A percentile compares a stretch with the other conserved stretches of the same genome.
Evolutionary conservation across 2,113 vertebrate genomes (phyloP).

Genomic region (Megaptera novaeangliae): DNA sequence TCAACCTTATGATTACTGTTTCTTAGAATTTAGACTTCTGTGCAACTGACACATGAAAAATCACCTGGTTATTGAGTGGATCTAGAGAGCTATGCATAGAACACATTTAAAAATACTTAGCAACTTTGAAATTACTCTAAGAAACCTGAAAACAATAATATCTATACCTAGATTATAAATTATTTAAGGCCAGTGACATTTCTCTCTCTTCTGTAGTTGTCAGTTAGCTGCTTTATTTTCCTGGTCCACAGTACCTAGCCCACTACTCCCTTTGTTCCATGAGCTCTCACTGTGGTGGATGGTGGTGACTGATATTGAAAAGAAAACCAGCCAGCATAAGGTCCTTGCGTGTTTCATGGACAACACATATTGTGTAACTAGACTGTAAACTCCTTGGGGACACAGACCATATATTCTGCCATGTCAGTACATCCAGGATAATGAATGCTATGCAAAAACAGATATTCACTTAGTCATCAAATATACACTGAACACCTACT

Average conservation of each 20-base stretch:
- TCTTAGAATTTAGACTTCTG: conserved; percentile 52
- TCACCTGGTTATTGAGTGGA: neutral
- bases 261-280: neutral
- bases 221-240: neutral
- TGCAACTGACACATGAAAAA: neutral
- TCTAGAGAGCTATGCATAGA: neutral
- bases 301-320: neutral
- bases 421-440: neutral
- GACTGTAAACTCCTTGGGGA: neutral
- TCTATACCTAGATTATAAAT: neutral
- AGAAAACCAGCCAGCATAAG: neutral
- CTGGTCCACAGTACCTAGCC: neutral
- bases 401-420: neutral
- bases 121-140: neutral
- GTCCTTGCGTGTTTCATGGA: neutral
- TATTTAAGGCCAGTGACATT: neutral
- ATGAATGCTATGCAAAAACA: neutral
- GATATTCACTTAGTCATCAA: neutral
- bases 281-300: neutral
- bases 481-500: neutral
- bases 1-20: conserved; percentile 48
- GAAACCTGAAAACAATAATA: neutral
- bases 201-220: neutral
- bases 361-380: neutral
- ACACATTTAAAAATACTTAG: neutral